phyloP scores from a whole-genome alignment of 2,888 invertebrate species.

The Cephonodes hylas region DNA sequence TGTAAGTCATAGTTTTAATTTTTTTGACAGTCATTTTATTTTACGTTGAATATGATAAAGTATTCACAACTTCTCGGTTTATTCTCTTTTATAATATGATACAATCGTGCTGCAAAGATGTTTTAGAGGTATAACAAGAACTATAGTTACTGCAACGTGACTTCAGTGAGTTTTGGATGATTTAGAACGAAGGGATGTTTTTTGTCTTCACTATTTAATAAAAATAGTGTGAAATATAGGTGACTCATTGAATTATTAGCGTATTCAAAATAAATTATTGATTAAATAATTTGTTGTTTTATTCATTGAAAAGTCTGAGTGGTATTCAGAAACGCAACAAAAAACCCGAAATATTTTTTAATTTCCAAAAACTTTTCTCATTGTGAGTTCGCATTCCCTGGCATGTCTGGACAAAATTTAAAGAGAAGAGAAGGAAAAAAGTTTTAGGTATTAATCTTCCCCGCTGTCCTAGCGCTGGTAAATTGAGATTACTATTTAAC shows the following conservation, averaged over 20 bases:
- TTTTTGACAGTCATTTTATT: too few relatives aligned
- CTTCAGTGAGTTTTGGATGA: not conserved
- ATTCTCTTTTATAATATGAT: conserved; percentile 33
- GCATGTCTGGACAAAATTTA: too few relatives aligned
- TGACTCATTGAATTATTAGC: conserved; percentile 75
- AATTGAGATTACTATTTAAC: too few relatives aligned
- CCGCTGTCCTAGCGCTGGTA: too few relatives aligned
- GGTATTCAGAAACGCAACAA: too few relatives aligned
- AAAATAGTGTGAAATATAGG: conserved; percentile 64
- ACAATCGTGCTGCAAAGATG: conserved; percentile 14
- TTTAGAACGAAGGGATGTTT: conserved; percentile 43
- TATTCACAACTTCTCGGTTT: conserved; percentile 19
- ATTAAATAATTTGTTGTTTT: conserved; percentile 39
- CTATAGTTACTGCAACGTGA: not conserved
- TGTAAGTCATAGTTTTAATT: too few relatives aligned
- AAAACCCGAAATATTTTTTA: too few relatives aligned
- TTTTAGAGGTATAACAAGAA: not conserved
- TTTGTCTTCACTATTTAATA: conserved; percentile 74
- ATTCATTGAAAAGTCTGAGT: too few relatives aligned
- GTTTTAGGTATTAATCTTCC: too few relatives aligned
- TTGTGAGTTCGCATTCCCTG: too few relatives aligned
- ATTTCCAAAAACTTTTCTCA: too few relatives aligned
- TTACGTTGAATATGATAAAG: not conserved
- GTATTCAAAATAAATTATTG: conserved; percentile 76
- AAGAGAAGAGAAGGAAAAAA: too few relatives aligned